Conservation (phyloP, 2,113 vertebrate genomes). For the Tinamus guttatus region DNA sequence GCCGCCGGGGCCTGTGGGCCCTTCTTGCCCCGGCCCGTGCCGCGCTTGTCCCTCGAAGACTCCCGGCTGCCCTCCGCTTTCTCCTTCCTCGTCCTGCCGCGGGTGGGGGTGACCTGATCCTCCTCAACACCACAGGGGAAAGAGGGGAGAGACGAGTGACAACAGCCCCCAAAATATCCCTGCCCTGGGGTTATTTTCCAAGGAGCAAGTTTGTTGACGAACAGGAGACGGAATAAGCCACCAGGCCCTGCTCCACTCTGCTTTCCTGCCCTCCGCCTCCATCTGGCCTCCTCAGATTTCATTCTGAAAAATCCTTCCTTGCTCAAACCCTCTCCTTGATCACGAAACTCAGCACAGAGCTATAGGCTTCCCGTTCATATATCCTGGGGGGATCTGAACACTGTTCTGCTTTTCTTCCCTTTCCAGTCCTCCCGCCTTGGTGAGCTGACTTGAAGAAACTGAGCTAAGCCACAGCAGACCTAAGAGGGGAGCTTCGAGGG, state of each 20-base stretch:
- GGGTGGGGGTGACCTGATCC: slow-evolving; percentile 28
- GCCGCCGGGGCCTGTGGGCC: neutral
- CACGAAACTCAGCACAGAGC: neutral
- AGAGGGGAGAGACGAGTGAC: neutral
- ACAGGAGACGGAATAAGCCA: neutral
- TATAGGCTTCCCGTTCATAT: neutral
- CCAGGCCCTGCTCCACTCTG: neutral
- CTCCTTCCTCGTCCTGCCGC: slow-evolving; percentile 59
- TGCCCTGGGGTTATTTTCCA: neutral
- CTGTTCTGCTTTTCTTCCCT: neutral
- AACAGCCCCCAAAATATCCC: neutral
- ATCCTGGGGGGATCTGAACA: too few species aligned
- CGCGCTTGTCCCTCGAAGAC: slow-evolving; percentile 58
- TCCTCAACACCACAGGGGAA: slow-evolving; percentile 33
- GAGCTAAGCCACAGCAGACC: neutral
- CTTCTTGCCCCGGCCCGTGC: slow-evolving; percentile 1
- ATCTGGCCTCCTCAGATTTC: neutral
- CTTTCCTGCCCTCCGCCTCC: neutral
- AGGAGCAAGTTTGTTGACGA: neutral
- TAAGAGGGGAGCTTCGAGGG: neutral
- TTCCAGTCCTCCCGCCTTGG: neutral
- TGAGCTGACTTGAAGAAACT: neutral
- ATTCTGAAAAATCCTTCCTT: neutral
- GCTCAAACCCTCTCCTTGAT: neutral
- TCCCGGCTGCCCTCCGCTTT: slow-evolving; percentile 34